A percentile compares a stretch with the other conserved stretches of the same genome.
These are phyloP conservation scores for Pangasius larnaudii DNA, from an alignment of 2,797 vertebrate genomes.

Conservation along the genomic window DNA sequence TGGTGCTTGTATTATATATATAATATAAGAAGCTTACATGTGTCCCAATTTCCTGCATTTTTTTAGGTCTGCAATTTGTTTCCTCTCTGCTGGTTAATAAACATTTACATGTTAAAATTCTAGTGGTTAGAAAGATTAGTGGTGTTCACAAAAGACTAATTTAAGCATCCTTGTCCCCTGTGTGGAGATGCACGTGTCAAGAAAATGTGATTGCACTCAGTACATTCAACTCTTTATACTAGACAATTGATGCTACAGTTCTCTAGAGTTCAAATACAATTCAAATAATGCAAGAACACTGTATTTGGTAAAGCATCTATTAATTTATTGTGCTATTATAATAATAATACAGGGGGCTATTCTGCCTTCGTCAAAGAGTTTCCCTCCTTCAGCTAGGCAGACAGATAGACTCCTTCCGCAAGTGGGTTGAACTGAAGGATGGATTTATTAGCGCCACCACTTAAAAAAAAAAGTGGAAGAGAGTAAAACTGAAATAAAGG, in stretches of 20 bases:
- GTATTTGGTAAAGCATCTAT: not conserved
- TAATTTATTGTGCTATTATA: not conserved
- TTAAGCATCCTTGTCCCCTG: not conserved
- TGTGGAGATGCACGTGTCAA: not conserved
- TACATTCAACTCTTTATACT: not conserved
- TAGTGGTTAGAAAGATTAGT: not conserved
- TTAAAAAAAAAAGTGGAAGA: too few species aligned
- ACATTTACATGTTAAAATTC: not conserved
- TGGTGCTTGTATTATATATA: not conserved
- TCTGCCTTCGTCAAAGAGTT: too few species aligned
- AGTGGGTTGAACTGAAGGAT: too few species aligned
- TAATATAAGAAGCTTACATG: not conserved
- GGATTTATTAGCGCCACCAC: too few species aligned
- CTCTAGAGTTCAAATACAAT: not conserved
- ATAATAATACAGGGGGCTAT: not conserved
- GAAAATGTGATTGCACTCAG: not conserved
- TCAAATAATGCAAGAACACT: not conserved
- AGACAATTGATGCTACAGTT: not conserved
- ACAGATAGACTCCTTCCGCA: too few species aligned
- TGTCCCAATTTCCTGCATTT: not conserved
- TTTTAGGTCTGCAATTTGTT: not conserved
- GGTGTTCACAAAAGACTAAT: not conserved
- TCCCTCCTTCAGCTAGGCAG: too few species aligned
- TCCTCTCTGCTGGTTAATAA: not conserved
- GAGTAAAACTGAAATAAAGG: too few species aligned